Evolutionary conservation across 2,113 vertebrate species (phyloP).

Genomic region (Coregonus clupeaformis): DNA sequence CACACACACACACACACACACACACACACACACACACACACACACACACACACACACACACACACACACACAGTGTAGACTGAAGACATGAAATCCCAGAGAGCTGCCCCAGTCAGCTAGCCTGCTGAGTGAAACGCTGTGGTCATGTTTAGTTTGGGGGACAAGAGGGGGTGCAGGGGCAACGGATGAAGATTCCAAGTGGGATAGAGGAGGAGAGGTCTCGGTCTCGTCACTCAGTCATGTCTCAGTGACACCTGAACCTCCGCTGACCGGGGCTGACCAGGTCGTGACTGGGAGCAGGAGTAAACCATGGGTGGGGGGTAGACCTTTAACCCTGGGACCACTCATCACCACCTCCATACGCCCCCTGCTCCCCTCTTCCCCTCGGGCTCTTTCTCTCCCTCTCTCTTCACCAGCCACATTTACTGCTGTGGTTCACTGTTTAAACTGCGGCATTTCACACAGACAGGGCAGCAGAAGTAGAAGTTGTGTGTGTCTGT

Average conservation of each 20-base stretch:
- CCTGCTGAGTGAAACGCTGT: slow-evolving; percentile 67
- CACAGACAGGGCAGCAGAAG: no score
- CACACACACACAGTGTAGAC: no score
- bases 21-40: no score
- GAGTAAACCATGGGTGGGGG: slow-evolving; percentile 55
- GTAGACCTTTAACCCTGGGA: slow-evolving; percentile 61
- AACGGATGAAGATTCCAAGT: slow-evolving; percentile 58
- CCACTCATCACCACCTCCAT: slow-evolving; percentile 46
- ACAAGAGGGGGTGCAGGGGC: slow-evolving; percentile 49
- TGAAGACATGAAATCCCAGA: slow-evolving; percentile 52
- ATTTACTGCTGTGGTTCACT: not conserved
- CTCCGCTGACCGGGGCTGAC: slow-evolving; percentile 68
- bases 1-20: no score
- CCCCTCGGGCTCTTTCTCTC: not conserved
- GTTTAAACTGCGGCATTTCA: not conserved
- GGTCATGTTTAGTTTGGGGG: slow-evolving; percentile 67
- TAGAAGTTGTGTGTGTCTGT: no score
- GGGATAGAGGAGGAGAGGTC: slow-evolving; percentile 51
- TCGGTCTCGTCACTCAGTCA: slow-evolving; percentile 64
- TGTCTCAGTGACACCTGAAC: slow-evolving; percentile 70
- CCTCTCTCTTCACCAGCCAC: not conserved
- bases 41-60: no score
- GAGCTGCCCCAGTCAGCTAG: slow-evolving; percentile 56
- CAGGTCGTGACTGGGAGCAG: slow-evolving; percentile 66
- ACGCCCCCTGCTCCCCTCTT: slow-evolving; percentile 12